Evolutionary conservation across 2,113 vertebrate genomes (phyloP), one percentile per base, ranked within the genome.

Genomic region (Pygathrix nemaeus): DNA sequence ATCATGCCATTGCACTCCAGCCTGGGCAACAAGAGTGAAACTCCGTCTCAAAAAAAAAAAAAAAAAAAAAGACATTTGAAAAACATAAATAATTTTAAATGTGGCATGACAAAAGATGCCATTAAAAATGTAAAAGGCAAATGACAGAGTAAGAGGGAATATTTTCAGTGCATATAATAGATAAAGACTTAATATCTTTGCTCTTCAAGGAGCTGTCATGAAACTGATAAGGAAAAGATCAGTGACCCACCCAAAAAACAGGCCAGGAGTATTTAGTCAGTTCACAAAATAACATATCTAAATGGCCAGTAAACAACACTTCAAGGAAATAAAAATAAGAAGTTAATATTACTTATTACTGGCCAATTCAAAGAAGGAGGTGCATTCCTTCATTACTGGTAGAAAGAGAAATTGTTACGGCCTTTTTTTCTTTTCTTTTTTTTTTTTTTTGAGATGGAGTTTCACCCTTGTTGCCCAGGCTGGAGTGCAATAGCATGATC

Each of bases 141-240:
- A 40, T 61, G 27, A 30, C 8, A 81, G 17, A 50, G 61, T 85
- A 45, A 72, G 61, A 8, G 88, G 27, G 61, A 61, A 45, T 43
- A 50, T 57, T 73, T 72, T 27, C 52, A 40, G 38, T 88, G 30
- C 48, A 5, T 79, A 1, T 3, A 3, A 61, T 32, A 30, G 27
- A 83, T 32, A 30, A 30, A 83, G 52, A 48, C 40, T 87, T 35
- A 30, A 1, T 90, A 59, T 94, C 12, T 75, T 7, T 81, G 40
- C 52, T 84, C n/a, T 85, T 96, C 66, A 78, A 30, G n/a, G n/a
- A 8, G 1, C 91, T 95, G 64, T 76, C 32, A 20, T 75, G 43
- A 90, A 9, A 38, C n/a, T 40, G 92, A 82, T 96, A 90, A 93
- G 57, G 38, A 68, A 68, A 81, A 88, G 88, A 80, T 80, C 55